A percentile compares a stretch with the other conserved stretches of the same genome.
Evolutionary conservation across 1,140 invertebrate species (phyloP).

Genomic region (Phymastichus coffea): DNA sequence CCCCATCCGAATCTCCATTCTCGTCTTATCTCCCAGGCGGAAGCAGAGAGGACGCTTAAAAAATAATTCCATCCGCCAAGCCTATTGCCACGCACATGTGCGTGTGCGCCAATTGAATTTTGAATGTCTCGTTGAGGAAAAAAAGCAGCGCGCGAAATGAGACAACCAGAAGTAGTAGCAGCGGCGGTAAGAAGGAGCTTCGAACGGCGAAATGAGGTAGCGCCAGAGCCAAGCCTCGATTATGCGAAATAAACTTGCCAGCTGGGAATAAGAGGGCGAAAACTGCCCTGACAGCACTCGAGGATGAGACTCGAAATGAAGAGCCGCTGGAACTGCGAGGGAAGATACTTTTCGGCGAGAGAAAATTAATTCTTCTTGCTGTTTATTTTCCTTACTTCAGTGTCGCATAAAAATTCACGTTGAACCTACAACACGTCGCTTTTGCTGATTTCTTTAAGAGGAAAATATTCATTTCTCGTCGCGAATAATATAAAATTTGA

Average conservation of each 20-base stretch:
- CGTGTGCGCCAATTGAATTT: slow-evolving; percentile 5
- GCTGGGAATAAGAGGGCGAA: slow-evolving; percentile 26
- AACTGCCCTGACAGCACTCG: slow-evolving; percentile 31
- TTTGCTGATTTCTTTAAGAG: no score
- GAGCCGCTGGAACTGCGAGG: no score
- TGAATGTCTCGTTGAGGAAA: slow-evolving; percentile 9
- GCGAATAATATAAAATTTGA: no score
- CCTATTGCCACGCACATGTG: neutral
- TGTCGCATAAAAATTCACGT: no score
- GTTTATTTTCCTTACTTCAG: no score
- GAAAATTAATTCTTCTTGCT: no score
- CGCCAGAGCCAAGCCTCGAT: slow-evolving; percentile 32
- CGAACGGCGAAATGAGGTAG: neutral
- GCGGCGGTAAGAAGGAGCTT: slow-evolving; percentile 5
- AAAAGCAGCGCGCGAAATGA: neutral
- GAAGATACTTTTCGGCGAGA: no score
- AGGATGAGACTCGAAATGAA: slow-evolving; percentile 25
- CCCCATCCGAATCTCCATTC: neutral
- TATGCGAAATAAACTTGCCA: slow-evolving; percentile 46
- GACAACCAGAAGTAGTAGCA: neutral
- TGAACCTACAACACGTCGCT: no score
- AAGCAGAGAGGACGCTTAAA: slow-evolving; percentile 12
- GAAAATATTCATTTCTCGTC: no score
- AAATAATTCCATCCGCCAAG: slow-evolving; percentile 9
- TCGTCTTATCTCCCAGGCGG: no score